These are phyloP conservation scores for Drosophila pseudoananassae DNA, from an alignment of 1,140 invertebrate species.

Conservation along the genomic window DNA sequence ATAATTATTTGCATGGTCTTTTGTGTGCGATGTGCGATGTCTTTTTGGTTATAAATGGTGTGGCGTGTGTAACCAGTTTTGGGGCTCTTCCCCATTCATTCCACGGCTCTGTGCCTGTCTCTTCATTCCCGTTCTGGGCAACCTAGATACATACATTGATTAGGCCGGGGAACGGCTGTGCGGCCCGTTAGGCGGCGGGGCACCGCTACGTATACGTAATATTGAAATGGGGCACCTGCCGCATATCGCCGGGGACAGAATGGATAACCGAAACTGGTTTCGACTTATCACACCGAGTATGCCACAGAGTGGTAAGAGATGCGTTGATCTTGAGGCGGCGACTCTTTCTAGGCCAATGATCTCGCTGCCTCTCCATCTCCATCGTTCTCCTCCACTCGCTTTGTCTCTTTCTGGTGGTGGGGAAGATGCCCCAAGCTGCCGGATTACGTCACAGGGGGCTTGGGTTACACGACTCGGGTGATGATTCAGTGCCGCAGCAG, in stretches of 20 bases:
- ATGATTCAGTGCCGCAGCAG: conserved; percentile 45
- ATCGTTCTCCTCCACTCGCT: background rate
- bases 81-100: conserved; percentile 4
- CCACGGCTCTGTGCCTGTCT: background rate
- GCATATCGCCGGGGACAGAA: conserved; percentile 1
- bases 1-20: conserved; percentile 45
- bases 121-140: conserved; percentile 49
- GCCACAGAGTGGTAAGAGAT: conserved; percentile 16
- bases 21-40: background rate
- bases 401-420: conserved; percentile 10
- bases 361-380: conserved; percentile 21
- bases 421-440: conserved; percentile 35
- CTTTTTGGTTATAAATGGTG: background rate
- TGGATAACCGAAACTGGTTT: conserved; percentile 34
- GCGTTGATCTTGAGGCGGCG: conserved; percentile 19
- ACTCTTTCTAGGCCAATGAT: conserved; percentile 75
- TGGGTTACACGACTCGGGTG: conserved; percentile 53
- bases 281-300: conserved; percentile 23
- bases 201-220: conserved; percentile 68
- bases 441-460: conserved; percentile 60
- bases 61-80: conserved; percentile 44
- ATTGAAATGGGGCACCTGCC: conserved; percentile 60
- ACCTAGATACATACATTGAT: conserved; percentile 70
- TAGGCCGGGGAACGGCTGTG: conserved; percentile 30
- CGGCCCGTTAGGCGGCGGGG: conserved; percentile 27